These are phyloP conservation scores for Serinus canaria DNA, from an alignment of 2,113 vertebrate genomes.

Conservation along the genomic window DNA sequence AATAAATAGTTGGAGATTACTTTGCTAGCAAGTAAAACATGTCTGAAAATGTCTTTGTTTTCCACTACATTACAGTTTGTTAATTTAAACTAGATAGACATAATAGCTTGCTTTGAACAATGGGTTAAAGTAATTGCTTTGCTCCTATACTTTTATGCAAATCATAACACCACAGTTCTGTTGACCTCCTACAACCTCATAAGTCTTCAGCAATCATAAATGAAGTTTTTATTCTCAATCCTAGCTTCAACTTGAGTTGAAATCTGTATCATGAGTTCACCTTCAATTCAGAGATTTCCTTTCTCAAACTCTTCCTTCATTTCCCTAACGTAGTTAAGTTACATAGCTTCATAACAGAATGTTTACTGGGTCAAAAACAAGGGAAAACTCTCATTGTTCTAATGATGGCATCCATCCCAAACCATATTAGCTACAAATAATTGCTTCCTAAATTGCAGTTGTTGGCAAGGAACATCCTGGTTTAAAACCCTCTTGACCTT, in stretches of 20 bases:
- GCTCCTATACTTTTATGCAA: neutral
- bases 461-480: neutral
- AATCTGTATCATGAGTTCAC: neutral
- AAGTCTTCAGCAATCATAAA: neutral
- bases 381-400: neutral
- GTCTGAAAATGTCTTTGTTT: neutral
- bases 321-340: neutral
- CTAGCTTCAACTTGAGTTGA: neutral
- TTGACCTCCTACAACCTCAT: neutral
- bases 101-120: neutral
- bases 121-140: neutral
- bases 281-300: neutral
- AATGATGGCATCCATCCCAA: neutral
- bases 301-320: neutral
- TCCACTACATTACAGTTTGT: neutral
- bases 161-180: neutral
- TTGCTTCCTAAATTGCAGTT: constrained; percentile 10
- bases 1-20: neutral
- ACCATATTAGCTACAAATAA: neutral
- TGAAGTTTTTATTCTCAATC: neutral
- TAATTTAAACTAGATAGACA: neutral
- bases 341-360: neutral
- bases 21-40: neutral
- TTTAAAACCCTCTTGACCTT: constrained; percentile 7
- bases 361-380: neutral